Conservation (phyloP, 2,113 vertebrate genomes). For the Gymnobelideus leadbeateri region DNA sequence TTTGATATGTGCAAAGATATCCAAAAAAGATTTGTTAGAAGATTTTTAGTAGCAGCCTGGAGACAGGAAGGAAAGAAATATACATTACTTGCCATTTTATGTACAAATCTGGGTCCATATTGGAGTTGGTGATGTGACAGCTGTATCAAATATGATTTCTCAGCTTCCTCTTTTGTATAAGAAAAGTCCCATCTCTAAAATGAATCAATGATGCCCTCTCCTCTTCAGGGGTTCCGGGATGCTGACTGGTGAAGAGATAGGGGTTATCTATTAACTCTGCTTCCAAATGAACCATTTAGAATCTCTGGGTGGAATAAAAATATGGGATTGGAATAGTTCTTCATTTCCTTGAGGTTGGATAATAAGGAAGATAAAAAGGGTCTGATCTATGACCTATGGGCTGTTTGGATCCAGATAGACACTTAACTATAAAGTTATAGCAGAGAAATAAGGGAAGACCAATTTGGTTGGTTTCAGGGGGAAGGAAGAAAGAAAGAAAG, state of each 20-base stretch:
- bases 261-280: not conserved
- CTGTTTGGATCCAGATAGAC: not conserved
- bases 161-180: not conserved
- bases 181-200: not conserved
- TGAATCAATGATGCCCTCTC: not conserved
- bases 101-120: not conserved
- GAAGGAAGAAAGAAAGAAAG: too few species aligned
- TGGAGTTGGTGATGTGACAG: not conserved
- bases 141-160: not conserved
- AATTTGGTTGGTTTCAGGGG: too few species aligned
- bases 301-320: not conserved
- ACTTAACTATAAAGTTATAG: not conserved
- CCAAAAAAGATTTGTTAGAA: not conserved
- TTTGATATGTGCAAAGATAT: not conserved
- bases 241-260: not conserved
- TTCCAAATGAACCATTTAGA: not conserved
- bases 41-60: not conserved
- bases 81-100: not conserved
- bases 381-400: not conserved
- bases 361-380: not conserved
- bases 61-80: not conserved
- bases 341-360: too few species aligned
- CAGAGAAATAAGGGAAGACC: too few species aligned
- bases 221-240: not conserved
- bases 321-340: not conserved